These are phyloP conservation scores for Pedionomus torquatus DNA, from an alignment of 2,113 vertebrate genomes.

Conservation along the genomic window DNA sequence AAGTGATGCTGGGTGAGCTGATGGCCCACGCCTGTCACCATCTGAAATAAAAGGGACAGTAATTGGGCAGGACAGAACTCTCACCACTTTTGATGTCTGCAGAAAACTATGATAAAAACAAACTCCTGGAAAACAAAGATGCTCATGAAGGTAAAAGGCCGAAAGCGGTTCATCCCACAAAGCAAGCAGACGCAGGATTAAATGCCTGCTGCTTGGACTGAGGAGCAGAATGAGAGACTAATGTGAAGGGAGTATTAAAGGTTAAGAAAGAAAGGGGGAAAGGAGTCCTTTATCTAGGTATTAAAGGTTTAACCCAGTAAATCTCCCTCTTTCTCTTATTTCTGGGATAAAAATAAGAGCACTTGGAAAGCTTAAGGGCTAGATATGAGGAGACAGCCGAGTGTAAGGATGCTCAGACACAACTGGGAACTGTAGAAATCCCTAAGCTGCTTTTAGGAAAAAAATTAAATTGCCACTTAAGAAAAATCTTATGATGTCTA, in stretches of 20 bases:
- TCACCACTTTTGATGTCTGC: background rate
- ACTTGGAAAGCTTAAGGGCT: conserved; percentile 28
- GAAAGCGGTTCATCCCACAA: background rate
- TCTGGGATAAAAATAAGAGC: conserved; percentile 43
- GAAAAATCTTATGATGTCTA: background rate
- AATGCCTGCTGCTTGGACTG: background rate
- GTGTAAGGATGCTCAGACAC: conserved; percentile 4
- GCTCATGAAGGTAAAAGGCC: background rate
- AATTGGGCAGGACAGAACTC: background rate
- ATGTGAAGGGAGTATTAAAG: background rate
- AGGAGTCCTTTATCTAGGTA: background rate
- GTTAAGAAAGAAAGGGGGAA: conserved; percentile 1
- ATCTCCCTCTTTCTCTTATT: conserved; percentile 28
- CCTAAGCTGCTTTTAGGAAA: conserved; percentile 23
- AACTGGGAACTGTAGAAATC: background rate
- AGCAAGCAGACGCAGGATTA: background rate
- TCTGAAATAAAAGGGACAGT: background rate
- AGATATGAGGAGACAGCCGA: background rate
- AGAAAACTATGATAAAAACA: background rate
- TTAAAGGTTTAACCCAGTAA: conserved; percentile 50
- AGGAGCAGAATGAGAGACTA: background rate
- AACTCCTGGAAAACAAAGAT: background rate
- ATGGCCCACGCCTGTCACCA: background rate
- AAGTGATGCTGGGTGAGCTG: background rate
- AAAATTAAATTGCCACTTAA: background rate